Percentiles rank a stretch among this genome's conserved stretches.
phyloP scores from a whole-genome alignment of 1,140 invertebrate species.

The Cataglyphis hispanica region DNA sequence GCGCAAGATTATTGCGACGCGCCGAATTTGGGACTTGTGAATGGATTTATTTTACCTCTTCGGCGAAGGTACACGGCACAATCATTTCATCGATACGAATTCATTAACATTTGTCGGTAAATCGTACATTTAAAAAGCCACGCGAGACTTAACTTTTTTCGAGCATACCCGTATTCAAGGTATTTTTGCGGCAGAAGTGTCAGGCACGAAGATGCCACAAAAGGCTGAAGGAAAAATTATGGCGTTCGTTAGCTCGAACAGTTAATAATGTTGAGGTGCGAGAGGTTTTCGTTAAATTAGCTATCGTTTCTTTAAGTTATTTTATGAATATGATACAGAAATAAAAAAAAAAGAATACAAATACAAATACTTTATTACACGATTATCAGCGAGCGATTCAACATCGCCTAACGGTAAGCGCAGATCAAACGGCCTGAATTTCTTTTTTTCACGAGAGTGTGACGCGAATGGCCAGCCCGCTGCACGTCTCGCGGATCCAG shows the following conservation, averaged over 20 bases:
- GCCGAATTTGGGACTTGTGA: conserved; percentile 68
- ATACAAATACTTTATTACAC: conserved; percentile 37
- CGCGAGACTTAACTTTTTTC: conserved; percentile 26
- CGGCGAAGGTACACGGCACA: background rate
- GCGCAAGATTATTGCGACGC: conserved; percentile 21
- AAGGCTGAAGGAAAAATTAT: conserved; percentile 34
- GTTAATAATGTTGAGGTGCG: conserved; percentile 39
- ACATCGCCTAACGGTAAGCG: conserved; percentile 65
- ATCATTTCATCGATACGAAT: conserved; percentile 32
- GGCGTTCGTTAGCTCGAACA: background rate
- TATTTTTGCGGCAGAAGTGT: no score
- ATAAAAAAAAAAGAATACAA: conserved; percentile 41
- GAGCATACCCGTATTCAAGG: background rate
- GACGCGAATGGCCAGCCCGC: conserved; percentile 1
- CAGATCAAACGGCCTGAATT: conserved; percentile 49
- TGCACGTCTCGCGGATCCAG: conserved; percentile 64
- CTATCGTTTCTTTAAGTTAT: conserved; percentile 21
- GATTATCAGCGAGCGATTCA: conserved; percentile 32
- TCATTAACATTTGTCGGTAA: background rate
- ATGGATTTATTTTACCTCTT: conserved; percentile 46
- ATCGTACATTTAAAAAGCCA: conserved; percentile 16
- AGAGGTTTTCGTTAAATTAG: conserved; percentile 28
- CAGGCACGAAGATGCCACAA: conserved; percentile 1
- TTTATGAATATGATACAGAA: conserved; percentile 17
- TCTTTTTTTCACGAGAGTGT: background rate